Base-by-base conservation (phyloP, 1,140 invertebrate genomes). In the Galleria mellonella region DNA sequence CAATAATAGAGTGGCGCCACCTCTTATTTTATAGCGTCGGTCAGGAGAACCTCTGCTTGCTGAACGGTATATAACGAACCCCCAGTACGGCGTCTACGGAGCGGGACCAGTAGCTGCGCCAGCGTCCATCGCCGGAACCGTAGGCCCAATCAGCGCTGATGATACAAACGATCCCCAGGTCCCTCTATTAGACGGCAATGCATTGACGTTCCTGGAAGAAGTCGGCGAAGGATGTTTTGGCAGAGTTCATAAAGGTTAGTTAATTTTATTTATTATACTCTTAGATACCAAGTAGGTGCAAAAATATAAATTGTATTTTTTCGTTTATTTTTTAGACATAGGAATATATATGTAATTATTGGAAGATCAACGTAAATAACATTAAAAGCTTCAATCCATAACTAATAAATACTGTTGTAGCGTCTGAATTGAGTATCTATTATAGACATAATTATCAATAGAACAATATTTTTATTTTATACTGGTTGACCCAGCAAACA, bases 151-250 rank as follows among this genome's bases (percentile, higher is more conserved):
- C 44, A 31, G 60, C 32, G 9, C 55, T 39, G 87, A 86, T 32
- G 87, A 88, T 44, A 48, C 54, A 31, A 56, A 52, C 43, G 70
- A 77, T 17, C 62, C 60, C 0, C 85, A 87, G 32, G 89, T 94
- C 2, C 90, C 89, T 1, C 85, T 92, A 33, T 68, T 94, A 59
- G 68, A 85, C 32, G 81, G 89, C 37, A 91, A 92, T 32, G 88
- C 89, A 1, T 76, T 97, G 8, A 85, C 86, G 2, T 92, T 96
- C 63, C 55, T 92, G 0, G 89, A 94, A 53, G 93, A 94, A 56
- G 93, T 97, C 33, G 96, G 96, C 0, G 94, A 97, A 82, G 96
- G 96, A 1, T 96, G 94, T 63, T 97, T 96, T 67, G 95, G 95
- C n/a, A 96, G 96, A 86, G 96, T 97, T 28, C 95, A 91, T 65